A percentile compares a stretch with the other conserved stretches of the same genome.
Evolutionary conservation across 1,140 invertebrate species (phyloP).

Genomic region (Physella acuta): DNA sequence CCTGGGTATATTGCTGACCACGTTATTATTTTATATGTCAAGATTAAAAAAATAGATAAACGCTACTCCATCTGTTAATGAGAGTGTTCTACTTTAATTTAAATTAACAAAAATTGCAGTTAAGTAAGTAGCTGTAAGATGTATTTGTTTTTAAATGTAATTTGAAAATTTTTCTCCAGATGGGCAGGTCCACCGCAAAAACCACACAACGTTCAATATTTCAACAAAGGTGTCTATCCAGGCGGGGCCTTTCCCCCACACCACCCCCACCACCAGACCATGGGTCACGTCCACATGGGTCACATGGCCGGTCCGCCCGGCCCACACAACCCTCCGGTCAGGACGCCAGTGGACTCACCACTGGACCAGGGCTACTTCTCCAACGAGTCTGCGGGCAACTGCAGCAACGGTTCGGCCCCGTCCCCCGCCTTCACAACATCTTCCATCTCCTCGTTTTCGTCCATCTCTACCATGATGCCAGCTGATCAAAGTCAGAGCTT

Average conservation of each 20-base stretch:
- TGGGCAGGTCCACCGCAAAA: conserved; percentile 17
- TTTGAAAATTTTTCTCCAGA: conserved; percentile 2
- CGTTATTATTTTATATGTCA: no score
- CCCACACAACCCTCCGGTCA: conserved; percentile 27
- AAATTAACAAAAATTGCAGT: no score
- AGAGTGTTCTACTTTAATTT: no score
- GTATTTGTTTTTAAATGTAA: not conserved
- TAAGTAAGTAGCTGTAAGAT: no score
- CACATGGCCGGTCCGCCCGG: conserved; percentile 28
- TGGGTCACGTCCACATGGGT: conserved; percentile 25
- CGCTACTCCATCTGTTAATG: no score
- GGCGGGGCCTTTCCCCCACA: conserved; percentile 20
- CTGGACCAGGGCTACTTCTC: conserved; percentile 52
- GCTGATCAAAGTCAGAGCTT: conserved; percentile 24
- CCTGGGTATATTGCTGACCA: no score
- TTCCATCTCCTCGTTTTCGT: conserved; percentile 30
- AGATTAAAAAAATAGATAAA: no score
- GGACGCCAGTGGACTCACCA: conserved; percentile 35
- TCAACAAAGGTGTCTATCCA: conserved; percentile 28
- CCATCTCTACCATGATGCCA: conserved; percentile 40
- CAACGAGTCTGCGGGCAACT: conserved; percentile 44
- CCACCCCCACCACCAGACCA: conserved; percentile 22
- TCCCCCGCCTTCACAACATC: conserved; percentile 30
- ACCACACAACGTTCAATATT: conserved; percentile 13
- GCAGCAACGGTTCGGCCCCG: conserved; percentile 43